Evolutionary conservation across 2,888 invertebrate species (phyloP), one percentile per base, ranked within the genome.

Genomic region (Philopedon plagiatum): DNA sequence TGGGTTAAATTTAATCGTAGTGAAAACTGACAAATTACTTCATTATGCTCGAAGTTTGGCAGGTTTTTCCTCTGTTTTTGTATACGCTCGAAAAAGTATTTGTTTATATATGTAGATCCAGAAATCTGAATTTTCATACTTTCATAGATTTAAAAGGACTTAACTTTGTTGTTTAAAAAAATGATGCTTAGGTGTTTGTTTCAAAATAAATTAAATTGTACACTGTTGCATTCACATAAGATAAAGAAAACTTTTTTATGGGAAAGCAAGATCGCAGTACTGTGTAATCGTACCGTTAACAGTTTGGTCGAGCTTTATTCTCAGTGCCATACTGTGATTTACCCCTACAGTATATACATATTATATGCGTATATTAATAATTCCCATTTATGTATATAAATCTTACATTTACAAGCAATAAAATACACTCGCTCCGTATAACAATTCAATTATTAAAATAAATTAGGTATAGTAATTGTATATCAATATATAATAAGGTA

Each of bases 401-500:
- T 49, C 26, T 26, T 26, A 23, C 49, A 49, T n/a, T 26, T 26
- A 49, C 13, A 26, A 26, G n/a, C 26, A 2, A 49, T 26, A 26
- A 49, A 49, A 49, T 26, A 49, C 5, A 2, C n/a, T 23, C n/a
- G 23, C 23, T 49, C 49, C 49, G 49, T 49, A 15, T 39, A 49
- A 49, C 49, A 49, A 49, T 49, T 49, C 13, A 23, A 49, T 49
- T 49, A 49, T 26, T 26, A 49, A 49, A 26, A 49, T 49, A 49
- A 49, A 49, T 49, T 26, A 49, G 46, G 21, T 21, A 21, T 41
- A 34, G 9, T 34, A 9, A 15, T 19, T 18, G 13, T 21, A 44
- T 21, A 26, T 49, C 26, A 26, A 49, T 49, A 26, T n/a, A n/a
- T n/a, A n/a, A n/a, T 49, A 49, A 49, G 49, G 49, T 26, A 49